Evolutionary conservation across 2,113 vertebrate species (phyloP), one percentile per base, ranked within the genome.

Genomic region (Upupa epops): DNA sequence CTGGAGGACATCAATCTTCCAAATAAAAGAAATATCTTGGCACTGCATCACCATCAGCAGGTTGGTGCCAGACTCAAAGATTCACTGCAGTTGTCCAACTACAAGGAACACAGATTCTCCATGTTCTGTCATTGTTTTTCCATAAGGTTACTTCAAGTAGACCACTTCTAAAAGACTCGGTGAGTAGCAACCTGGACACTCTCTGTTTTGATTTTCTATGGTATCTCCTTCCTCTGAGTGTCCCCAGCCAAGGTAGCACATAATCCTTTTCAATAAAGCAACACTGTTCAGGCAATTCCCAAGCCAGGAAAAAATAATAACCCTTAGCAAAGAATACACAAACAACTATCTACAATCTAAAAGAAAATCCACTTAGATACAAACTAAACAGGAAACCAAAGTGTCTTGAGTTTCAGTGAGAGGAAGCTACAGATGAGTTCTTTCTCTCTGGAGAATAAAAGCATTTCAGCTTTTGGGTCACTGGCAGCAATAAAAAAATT

Each of bases 301-400:
- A 93, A 84, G 74, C 64, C 55, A 94, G 86, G 74, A 36, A 90
- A 93, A 96, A 96, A 95, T 68, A 97, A 95, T 69, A 96, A 92
- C 45, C 65, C 61, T 87, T 60, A 92, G 71, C 71, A 95, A 83
- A 78, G 90, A 86, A 88, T 86, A 94, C 88, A 96, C 92, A 97
- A 95, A 94, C 95, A 94, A 88, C 69, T 90, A 96, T 71, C 89
- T 81, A 71, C 73, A 61, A 74, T 85, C 88, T 88, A 74, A 96
- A 95, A 96, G 78, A 95, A 93, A 96, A 95, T 89, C 63, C 42
- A 91, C 76, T 91, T 84, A 89, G 71, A 94, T 77, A 71, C 70
- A 91, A 96, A 93, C 85, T 91, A 96, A 97, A 91, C 90, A 96
- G 94, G 94, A 95, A 96, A 93, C 88, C 56, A 81, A 95, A 94